phyloP scores from a whole-genome alignment of 1,140 invertebrate genomes.

The Drosophila cardini region DNA sequence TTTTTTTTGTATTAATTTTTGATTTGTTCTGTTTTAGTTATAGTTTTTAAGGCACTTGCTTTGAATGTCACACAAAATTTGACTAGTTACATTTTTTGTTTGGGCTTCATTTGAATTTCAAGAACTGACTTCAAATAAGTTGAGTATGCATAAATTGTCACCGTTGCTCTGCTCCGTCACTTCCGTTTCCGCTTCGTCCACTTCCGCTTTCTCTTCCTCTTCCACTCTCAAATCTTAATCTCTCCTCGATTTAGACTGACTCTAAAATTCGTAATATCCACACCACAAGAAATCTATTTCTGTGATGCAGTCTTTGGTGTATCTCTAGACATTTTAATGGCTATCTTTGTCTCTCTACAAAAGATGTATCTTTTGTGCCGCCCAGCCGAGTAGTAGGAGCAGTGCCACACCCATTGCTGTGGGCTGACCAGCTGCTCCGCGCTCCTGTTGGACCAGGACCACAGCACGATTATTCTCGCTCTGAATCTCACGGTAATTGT shows the following conservation, averaged over 20 bases:
- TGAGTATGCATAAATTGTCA: conserved; percentile 72
- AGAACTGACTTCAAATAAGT: conserved; percentile 55
- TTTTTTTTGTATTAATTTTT: conserved; percentile 1
- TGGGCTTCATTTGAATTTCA: conserved; percentile 57
- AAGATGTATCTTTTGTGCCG: conserved; percentile 46
- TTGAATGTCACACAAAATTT: conserved; percentile 29
- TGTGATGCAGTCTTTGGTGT: conserved; percentile 65
- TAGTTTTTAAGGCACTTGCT: conserved; percentile 53
- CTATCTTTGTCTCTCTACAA: conserved; percentile 22
- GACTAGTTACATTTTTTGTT: conserved; percentile 12
- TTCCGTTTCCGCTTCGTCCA: too few relatives aligned
- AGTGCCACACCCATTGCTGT: conserved; percentile 21
- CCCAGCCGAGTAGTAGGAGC: conserved; percentile 26
- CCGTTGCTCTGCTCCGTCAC: conserved; percentile 32
- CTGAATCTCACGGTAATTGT: conserved; percentile 85
- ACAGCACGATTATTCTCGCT: conserved; percentile 78
- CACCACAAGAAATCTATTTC: conserved; percentile 9
- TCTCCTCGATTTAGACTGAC: background rate
- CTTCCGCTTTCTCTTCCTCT: background rate
- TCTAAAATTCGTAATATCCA: conserved; percentile 56
- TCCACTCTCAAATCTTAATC: conserved; percentile 9
- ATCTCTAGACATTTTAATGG: conserved; percentile 42
- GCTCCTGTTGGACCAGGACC: conserved; percentile 57
- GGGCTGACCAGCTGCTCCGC: conserved; percentile 17
- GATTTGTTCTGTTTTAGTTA: conserved; percentile 37